These are phyloP conservation scores for Lasioglossum vierecki DNA, from an alignment of 2,888 invertebrate genomes.

Conservation along the genomic window DNA sequence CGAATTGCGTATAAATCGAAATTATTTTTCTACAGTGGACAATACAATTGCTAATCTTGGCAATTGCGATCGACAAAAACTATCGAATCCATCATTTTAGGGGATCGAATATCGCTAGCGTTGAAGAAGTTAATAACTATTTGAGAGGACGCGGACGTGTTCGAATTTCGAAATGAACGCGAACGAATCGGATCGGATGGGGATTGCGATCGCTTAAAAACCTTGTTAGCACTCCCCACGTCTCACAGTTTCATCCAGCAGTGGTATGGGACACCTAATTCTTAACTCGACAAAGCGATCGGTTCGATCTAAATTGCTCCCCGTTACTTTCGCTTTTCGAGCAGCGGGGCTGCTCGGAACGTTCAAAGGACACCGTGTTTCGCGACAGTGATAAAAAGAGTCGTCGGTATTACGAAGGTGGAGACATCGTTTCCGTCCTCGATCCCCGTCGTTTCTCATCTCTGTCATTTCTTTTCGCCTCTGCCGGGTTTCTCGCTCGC, in stretches of 20 bases:
- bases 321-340: constrained; percentile 31
- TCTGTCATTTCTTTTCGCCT: constrained; percentile 39
- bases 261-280: constrained; percentile 37
- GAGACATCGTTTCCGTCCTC: constrained; percentile 72
- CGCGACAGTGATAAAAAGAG: constrained; percentile 69
- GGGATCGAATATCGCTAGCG: background rate
- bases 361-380: constrained; percentile 59
- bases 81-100: background rate
- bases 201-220: constrained; percentile 25
- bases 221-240: constrained; percentile 36
- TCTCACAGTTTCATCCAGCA: background rate
- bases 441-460: constrained; percentile 40
- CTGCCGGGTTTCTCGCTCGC: constrained; percentile 45
- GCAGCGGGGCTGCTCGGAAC: constrained; percentile 49
- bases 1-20: too few species aligned
- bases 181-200: background rate
- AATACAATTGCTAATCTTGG: too few species aligned
- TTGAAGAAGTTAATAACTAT: background rate
- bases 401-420: constrained; percentile 71
- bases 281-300: constrained; percentile 55
- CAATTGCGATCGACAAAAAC: too few species aligned
- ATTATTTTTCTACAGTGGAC: too few species aligned
- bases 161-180: background rate
- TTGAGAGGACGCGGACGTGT: background rate
- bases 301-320: constrained; percentile 52